Conservation (phyloP, 2,797 vertebrate species). For the Synaphobranchus kaupii region DNA sequence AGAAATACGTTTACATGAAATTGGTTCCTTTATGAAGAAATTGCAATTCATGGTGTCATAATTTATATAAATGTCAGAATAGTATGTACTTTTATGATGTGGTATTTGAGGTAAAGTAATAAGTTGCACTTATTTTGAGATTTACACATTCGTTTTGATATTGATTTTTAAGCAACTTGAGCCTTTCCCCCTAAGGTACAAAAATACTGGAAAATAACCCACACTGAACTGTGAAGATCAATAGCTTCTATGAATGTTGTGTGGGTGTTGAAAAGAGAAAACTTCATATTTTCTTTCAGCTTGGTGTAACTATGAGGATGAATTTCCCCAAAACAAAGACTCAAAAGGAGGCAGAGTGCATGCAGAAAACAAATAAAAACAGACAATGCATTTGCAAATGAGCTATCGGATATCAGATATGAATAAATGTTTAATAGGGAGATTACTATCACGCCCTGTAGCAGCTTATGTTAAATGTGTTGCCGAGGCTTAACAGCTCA, state of each 20-base stretch:
- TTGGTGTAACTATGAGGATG: background rate
- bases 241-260: slow-evolving; percentile 3
- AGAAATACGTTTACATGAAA: too few species aligned
- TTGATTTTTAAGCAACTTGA: background rate
- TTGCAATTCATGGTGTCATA: background rate
- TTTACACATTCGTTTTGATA: background rate
- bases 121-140: background rate
- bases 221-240: background rate
- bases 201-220: background rate
- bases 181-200: background rate
- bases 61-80: background rate
- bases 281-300: slow-evolving; percentile 3
- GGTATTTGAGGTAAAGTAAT: background rate
- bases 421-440: slow-evolving; percentile 6
- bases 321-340: background rate
- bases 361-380: background rate
- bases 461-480: slow-evolving; percentile 4
- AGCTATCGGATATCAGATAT: background rate
- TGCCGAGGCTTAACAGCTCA: background rate
- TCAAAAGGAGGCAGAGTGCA: background rate
- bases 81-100: background rate
- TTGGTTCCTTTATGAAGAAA: background rate
- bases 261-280: background rate
- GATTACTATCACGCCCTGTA: background rate
- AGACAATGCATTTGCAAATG: slow-evolving; percentile 8